A percentile compares a stretch with the other conserved stretches of the same genome.
Evolutionary conservation across 1,140 invertebrate genomes (phyloP).

Genomic region (Papilio machaon): DNA sequence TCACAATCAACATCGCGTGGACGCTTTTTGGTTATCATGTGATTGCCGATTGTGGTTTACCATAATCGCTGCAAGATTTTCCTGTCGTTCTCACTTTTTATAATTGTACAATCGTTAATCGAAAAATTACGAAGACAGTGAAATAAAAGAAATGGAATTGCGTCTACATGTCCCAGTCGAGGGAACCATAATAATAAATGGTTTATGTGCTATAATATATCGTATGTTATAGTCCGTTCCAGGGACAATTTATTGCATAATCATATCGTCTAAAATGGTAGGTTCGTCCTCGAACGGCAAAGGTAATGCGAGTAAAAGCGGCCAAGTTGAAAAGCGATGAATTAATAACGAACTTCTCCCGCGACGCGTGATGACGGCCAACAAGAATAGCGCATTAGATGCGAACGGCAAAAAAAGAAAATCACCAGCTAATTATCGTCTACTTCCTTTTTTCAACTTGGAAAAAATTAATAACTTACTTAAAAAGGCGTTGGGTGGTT

Average conservation of each 20-base stretch:
- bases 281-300: conserved; percentile 55
- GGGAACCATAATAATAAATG: conserved; percentile 21
- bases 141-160: conserved; percentile 35
- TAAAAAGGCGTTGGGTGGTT: background rate
- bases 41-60: conserved; percentile 76
- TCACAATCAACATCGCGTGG: conserved; percentile 79
- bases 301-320: conserved; percentile 65
- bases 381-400: conserved; percentile 81
- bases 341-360: conserved; percentile 80
- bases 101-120: conserved; percentile 3
- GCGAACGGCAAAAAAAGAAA: conserved; percentile 67
- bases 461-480: conserved; percentile 46
- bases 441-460: conserved; percentile 54
- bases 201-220: conserved; percentile 8
- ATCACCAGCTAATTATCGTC: conserved; percentile 66
- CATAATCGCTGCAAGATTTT: conserved; percentile 63
- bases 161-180: conserved; percentile 11
- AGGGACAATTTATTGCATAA: conserved; percentile 36
- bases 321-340: conserved; percentile 71
- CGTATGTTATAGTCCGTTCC: conserved; percentile 8
- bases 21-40: conserved; percentile 77
- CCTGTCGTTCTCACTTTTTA: conserved; percentile 39
- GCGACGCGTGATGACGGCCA: conserved; percentile 79
- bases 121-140: background rate
- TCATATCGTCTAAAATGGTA: conserved; percentile 48